Conservation (phyloP, 2,797 vertebrate genomes). For the Pristis pectinata region DNA sequence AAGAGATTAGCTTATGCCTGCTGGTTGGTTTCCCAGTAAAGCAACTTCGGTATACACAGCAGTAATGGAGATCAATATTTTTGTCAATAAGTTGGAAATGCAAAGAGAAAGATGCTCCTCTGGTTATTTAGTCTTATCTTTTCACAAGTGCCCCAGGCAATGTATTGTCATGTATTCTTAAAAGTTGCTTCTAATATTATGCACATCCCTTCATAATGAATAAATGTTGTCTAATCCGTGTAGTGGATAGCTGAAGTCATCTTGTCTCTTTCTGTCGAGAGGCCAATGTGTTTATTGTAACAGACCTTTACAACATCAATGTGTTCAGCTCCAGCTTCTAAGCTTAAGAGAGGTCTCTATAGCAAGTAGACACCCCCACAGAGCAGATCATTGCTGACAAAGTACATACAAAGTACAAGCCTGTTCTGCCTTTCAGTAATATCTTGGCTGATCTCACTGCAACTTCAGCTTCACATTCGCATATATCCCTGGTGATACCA, state of each 20-base stretch:
- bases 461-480: too few species aligned
- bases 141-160: background rate
- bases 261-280: background rate
- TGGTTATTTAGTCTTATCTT: background rate
- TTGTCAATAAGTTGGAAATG: conserved; percentile 13
- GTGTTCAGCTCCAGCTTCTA: background rate
- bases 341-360: background rate
- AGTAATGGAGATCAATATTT: conserved; percentile 16
- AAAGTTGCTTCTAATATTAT: background rate
- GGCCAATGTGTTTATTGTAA: background rate
- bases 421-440: too few species aligned
- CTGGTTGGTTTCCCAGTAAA: conserved; percentile 8
- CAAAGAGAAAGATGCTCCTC: background rate
- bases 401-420: too few species aligned
- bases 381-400: background rate
- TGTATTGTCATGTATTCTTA: background rate
- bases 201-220: background rate
- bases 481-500: too few species aligned
- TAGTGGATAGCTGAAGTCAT: background rate
- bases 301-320: background rate
- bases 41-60: background rate
- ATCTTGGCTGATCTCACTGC: too few species aligned
- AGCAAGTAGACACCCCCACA: background rate
- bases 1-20: background rate
- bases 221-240: background rate